Evolutionary conservation across 2,797 vertebrate species (phyloP), one percentile per base, ranked within the genome.

Genomic region (Hafferia zeledoni): DNA sequence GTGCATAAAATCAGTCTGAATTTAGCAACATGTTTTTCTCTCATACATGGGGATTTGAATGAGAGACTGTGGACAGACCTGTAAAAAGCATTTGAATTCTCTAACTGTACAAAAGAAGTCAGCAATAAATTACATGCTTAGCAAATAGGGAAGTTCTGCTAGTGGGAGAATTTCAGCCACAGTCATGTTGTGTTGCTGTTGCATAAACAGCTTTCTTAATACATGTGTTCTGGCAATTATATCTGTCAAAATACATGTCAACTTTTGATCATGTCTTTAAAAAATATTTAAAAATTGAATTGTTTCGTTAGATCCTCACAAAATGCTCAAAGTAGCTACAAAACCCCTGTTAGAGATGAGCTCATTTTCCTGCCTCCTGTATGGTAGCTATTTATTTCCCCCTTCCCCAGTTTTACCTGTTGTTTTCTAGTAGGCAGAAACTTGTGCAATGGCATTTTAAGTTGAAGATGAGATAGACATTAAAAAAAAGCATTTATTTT

Each of bases 81-180:
- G 84, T 93, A 89, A 94, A 96, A 94, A 91, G 68, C 70, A 80
- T 94, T 96, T 91, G 93, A 94, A 94, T 87, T 86, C 37, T 69
- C 15, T 95, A 91, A 94, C 93, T 96, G 71, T 83, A 10, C 24
- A 9, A 95, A 97, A 87, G 87, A 76, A 90, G 63, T 33, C 84
- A 92, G 74, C 61, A 65, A 33, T 83, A 94, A 69, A 39, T 87
- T 82, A 61, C 6, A 33, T 47, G 31, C 55, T 77, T 94, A 87
- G 28, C 35, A 76, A 85, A 81, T 22, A 52, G 3, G 31, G 57
- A 75, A 78, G 31, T 71, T 71, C 22, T 44, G 6, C 56, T 44
- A 49, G 41, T n/a, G 57, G 57, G 46, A 55, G 55, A 17, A 52
- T 47, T 93, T 89, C 63, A 86, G 30, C 71, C 30, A 61, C 69